These are phyloP conservation scores for Malurus alboscapulatus DNA, from an alignment of 2,113 vertebrate species.

Conservation along the genomic window DNA sequence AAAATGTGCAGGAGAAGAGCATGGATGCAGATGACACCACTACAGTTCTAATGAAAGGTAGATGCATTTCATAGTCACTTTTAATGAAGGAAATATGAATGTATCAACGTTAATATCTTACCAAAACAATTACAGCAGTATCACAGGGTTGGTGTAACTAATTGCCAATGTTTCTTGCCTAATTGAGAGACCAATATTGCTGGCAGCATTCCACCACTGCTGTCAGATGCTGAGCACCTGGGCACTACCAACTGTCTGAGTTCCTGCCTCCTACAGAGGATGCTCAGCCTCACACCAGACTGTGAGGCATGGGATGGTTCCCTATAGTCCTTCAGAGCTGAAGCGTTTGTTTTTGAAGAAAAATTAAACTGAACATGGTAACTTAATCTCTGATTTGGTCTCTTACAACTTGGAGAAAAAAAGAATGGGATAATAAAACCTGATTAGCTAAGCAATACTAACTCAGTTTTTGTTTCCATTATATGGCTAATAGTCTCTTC, in stretches of 20 bases:
- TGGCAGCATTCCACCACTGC: fast-evolving
- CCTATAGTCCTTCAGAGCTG: background rate
- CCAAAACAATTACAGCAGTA: background rate
- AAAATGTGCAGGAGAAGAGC: fast-evolving
- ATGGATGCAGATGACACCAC: background rate
- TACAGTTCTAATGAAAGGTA: background rate
- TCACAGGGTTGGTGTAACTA: background rate
- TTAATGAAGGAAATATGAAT: background rate
- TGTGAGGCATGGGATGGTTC: background rate
- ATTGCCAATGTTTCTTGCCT: background rate
- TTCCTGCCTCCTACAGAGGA: background rate
- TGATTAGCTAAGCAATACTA: slow-evolving; percentile 59
- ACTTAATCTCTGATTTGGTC: slow-evolving; percentile 15
- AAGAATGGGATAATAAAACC: slow-evolving; percentile 9
- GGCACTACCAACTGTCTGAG: background rate
- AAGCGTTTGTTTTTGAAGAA: background rate
- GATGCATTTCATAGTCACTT: background rate
- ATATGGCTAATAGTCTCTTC: slow-evolving; percentile 38
- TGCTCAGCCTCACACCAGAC: background rate
- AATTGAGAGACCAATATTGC: background rate
- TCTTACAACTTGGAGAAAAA: background rate
- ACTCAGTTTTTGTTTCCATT: slow-evolving; percentile 50
- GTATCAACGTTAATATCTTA: background rate
- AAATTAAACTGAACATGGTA: background rate
- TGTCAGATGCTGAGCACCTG: background rate